Percentiles rank a stretch among this genome's conserved stretches.
Evolutionary conservation across 2,113 vertebrate genomes (phyloP).

Genomic region (Hemicordylus capensis): DNA sequence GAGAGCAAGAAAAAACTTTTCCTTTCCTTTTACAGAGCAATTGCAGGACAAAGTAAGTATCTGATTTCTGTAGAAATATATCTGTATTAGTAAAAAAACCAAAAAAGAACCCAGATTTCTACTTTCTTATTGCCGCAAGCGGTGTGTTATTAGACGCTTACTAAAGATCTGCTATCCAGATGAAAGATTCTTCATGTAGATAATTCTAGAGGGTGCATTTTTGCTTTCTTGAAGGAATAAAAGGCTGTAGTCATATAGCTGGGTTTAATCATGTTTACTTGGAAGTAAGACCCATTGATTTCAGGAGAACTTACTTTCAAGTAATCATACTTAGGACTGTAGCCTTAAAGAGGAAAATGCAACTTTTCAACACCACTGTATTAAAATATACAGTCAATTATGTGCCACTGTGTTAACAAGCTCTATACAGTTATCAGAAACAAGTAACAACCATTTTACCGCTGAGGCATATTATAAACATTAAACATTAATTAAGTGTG

Average conservation of each 20-base stretch:
- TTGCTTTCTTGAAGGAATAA: neutral
- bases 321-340: neutral
- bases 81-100: neutral
- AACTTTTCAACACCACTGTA: neutral
- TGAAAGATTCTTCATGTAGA: neutral
- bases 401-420: too few relatives aligned
- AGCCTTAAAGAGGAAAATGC: neutral
- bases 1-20: constrained; percentile 43
- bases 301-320: neutral
- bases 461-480: neutral
- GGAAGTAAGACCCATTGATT: neutral
- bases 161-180: neutral
- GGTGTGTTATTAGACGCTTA: neutral
- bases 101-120: constrained; percentile 9
- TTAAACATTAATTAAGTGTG: neutral
- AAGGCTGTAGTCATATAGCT: neutral
- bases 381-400: neutral
- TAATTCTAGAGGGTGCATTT: neutral
- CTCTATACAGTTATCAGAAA: too few relatives aligned
- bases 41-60: neutral
- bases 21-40: constrained; percentile 20
- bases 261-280: neutral
- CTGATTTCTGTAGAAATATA: neutral
- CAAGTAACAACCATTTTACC: too few relatives aligned
- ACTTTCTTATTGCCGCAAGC: neutral